Percentiles rank a stretch among this genome's conserved stretches.
These are phyloP conservation scores for Aporophyla lueneburgensis DNA, from an alignment of 2,888 invertebrate genomes.

Conservation along the genomic window DNA sequence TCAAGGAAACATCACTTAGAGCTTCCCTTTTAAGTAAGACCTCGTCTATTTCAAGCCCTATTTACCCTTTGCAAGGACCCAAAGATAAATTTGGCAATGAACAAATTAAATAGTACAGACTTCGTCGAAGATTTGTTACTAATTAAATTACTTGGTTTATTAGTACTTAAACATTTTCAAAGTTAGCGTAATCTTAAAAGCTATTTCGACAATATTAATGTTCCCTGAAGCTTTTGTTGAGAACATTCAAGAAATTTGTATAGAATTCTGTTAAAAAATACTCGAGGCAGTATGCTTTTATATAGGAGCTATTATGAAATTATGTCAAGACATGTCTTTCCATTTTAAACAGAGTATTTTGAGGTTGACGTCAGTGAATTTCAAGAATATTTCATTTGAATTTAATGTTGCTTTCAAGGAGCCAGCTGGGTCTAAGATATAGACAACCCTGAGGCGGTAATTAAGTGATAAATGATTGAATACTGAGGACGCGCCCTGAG, in stretches of 20 bases:
- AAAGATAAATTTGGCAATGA: constrained; percentile 36
- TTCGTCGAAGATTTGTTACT: constrained; percentile 47
- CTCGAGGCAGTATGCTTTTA: constrained; percentile 29
- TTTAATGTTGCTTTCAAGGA: constrained; percentile 11
- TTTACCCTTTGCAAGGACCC: not conserved
- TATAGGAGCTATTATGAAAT: constrained; percentile 30
- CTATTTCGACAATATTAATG: constrained; percentile 60
- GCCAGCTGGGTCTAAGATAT: not conserved
- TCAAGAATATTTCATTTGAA: constrained; percentile 26
- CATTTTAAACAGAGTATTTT: constrained; percentile 29
- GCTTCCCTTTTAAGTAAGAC: not conserved
- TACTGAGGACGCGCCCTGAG: no score
- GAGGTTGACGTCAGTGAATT: constrained; percentile 17
- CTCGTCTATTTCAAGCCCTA: constrained; percentile 11
- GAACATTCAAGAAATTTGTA: constrained; percentile 45
- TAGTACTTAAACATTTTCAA: constrained; percentile 49
- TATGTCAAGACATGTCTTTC: constrained; percentile 30
- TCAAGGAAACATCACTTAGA: not conserved
- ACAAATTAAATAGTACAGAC: constrained; percentile 53
- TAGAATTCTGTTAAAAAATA: constrained; percentile 34
- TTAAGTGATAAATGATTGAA: constrained; percentile 3
- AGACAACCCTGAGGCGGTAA: not conserved
- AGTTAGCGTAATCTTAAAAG: constrained; percentile 57
- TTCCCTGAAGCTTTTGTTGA: constrained; percentile 41
- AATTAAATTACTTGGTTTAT: constrained; percentile 60